phyloP scores from a whole-genome alignment of 1,140 invertebrate genomes.

The Whitmania pigra region DNA sequence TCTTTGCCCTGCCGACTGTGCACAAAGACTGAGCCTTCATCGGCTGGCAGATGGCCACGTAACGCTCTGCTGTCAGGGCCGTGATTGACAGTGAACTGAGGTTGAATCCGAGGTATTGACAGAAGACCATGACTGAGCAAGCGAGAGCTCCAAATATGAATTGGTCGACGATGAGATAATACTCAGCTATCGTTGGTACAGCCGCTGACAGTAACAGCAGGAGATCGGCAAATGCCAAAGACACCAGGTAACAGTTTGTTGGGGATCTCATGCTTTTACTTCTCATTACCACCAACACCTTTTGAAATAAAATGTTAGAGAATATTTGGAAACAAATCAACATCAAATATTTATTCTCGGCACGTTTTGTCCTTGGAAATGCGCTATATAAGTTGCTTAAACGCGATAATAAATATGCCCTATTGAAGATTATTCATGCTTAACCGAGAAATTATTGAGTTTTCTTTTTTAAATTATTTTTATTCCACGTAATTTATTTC shows the following conservation, averaged over 20 bases:
- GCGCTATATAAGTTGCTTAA: no score
- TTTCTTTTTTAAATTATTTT: no score
- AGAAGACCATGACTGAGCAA: slow-evolving; percentile 49
- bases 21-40: slow-evolving; percentile 49
- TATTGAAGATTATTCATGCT: no score
- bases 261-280: slow-evolving; percentile 46
- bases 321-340: no score
- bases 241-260: slow-evolving; percentile 53
- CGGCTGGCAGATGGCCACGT: slow-evolving; percentile 73
- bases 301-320: no score
- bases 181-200: slow-evolving; percentile 49
- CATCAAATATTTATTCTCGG: no score
- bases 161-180: slow-evolving; percentile 42
- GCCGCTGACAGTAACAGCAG: slow-evolving; percentile 48
- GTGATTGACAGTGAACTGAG: slow-evolving; percentile 82
- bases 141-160: slow-evolving; percentile 50
- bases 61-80: slow-evolving; percentile 84
- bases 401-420: no score
- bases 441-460: no score
- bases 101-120: slow-evolving; percentile 56
- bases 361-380: no score
- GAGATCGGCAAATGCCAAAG: slow-evolving; percentile 48
- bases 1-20: slow-evolving; percentile 44
- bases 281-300: slow-evolving; percentile 16
- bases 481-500: no score